These are phyloP conservation scores for Acyrthosiphon pisum DNA, from an alignment of 1,140 invertebrate species.

Conservation along the genomic window DNA sequence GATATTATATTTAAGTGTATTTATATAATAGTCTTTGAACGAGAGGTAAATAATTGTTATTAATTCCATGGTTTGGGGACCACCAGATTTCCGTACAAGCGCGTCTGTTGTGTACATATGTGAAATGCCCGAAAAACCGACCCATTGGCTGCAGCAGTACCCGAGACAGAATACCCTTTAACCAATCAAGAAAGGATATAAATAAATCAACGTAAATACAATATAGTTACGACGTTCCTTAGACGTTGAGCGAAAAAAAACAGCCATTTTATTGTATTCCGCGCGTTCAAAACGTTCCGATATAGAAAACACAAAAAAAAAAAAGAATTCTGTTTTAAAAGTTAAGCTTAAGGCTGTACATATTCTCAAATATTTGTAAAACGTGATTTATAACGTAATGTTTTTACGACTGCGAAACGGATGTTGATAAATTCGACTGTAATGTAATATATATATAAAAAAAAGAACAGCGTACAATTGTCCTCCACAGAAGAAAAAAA, in stretches of 20 bases:
- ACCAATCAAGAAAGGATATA: constrained; percentile 25
- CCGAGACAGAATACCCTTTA: not conserved
- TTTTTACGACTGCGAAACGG: not conserved
- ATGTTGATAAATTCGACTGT: constrained; percentile 23
- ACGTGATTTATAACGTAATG: constrained; percentile 35
- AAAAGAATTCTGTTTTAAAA: constrained; percentile 16
- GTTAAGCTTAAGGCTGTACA: not conserved
- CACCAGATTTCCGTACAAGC: not conserved
- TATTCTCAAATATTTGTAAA: constrained; percentile 31
- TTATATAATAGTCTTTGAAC: not conserved
- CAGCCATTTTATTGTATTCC: not conserved
- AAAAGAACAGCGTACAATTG: not conserved
- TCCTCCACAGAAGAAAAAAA: not conserved
- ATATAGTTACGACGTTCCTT: not conserved
- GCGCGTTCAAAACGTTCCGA: not conserved
- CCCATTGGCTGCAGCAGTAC: not conserved
- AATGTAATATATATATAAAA: not conserved
- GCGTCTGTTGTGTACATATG: not conserved
- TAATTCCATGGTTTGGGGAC: not conserved
- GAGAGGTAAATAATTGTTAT: not conserved
- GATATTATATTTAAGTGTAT: too few relatives aligned
- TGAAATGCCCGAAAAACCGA: not conserved
- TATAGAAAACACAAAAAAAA: not conserved
- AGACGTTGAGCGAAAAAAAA: not conserved
- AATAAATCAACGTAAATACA: constrained; percentile 30